phyloP scores from a whole-genome alignment of 2,797 vertebrate genomes.

The Etheostoma nigrum region DNA sequence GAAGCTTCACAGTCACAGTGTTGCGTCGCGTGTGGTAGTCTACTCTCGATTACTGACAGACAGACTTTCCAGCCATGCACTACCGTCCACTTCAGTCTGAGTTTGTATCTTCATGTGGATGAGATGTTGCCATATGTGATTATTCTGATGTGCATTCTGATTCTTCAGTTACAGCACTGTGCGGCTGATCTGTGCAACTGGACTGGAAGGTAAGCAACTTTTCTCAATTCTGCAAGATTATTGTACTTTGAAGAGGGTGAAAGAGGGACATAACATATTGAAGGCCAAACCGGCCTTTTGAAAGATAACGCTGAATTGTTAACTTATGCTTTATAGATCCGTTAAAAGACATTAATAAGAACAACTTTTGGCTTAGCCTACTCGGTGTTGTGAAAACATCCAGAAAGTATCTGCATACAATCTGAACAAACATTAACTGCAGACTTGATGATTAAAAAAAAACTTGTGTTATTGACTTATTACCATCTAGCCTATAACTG shows the following conservation, averaged over 20 bases:
- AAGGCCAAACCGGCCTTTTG: background rate
- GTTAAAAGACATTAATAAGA: background rate
- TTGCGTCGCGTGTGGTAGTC: background rate
- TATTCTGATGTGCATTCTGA: slow-evolving; percentile 42
- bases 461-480: background rate
- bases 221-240: background rate
- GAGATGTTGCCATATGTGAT: slow-evolving; percentile 68
- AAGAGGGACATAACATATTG: too few relatives aligned
- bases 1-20: background rate
- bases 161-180: slow-evolving; percentile 38
- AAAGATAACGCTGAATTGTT: background rate
- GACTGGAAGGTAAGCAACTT: slow-evolving; percentile 80
- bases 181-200: slow-evolving; percentile 82
- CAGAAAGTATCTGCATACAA: background rate
- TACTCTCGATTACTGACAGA: background rate
- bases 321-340: background rate
- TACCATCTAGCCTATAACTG: background rate
- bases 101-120: background rate
- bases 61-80: slow-evolving; percentile 52
- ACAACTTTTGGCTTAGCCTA: background rate
- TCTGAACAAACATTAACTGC: background rate
- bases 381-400: background rate
- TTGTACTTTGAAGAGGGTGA: background rate
- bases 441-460: background rate
- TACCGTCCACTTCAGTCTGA: slow-evolving; percentile 5